Percentiles rank a stretch among this genome's conserved stretches.
These are phyloP conservation scores for Cephus pulcher DNA, from an alignment of 2,888 invertebrate species.

Conservation along the genomic window DNA sequence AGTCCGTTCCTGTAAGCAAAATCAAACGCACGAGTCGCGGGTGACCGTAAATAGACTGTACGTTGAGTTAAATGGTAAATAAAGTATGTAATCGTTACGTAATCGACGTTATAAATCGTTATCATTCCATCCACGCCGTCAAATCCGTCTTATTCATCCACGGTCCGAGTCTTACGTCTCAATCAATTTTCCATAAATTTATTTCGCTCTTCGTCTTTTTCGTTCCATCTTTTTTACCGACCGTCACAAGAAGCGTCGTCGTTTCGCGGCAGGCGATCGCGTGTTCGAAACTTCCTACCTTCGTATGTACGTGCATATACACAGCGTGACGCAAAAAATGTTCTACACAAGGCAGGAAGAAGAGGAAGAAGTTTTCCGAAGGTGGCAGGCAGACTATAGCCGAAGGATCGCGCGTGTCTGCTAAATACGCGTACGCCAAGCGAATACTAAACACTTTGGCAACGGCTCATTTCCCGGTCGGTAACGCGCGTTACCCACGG, in stretches of 20 bases:
- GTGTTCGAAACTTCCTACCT: neutral
- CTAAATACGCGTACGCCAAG: neutral
- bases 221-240: neutral
- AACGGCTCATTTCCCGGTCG: conserved; percentile 5
- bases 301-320: too few relatives aligned
- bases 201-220: neutral
- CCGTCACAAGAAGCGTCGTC: neutral
- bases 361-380: neutral
- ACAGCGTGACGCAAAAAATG: too few relatives aligned
- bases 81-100: neutral
- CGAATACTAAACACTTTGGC: neutral
- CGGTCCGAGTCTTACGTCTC: neutral
- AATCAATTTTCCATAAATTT: neutral
- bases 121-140: neutral
- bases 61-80: neutral
- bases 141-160: neutral
- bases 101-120: neutral
- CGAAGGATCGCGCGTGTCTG: neutral
- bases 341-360: neutral
- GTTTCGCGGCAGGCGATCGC: neutral
- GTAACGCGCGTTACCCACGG: neutral
- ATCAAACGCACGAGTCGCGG: neutral
- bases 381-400: neutral
- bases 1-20: neutral
- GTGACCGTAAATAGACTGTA: neutral